Evolutionary conservation across 53 echinoderm and acorn worm genomes (phyloP).

Genomic region (Mesocentrotus franciscanus): DNA sequence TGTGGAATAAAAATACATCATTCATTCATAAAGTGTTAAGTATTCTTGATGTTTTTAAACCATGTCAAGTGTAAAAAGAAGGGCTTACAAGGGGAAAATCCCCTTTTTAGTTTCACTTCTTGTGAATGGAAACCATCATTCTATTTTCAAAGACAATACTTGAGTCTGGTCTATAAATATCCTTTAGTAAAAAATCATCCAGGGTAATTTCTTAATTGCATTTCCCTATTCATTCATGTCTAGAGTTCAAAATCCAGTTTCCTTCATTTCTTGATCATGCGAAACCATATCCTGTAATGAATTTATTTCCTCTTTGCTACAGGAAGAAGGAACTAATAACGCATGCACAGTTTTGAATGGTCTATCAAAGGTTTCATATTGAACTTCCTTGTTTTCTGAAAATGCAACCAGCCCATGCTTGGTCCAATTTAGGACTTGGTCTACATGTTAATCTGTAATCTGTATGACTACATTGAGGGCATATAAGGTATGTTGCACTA

Average conservation of each 20-base stretch:
- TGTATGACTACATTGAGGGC: background rate
- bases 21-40: background rate
- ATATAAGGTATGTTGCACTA: background rate
- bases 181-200: background rate
- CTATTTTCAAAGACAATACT: background rate
- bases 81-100: background rate
- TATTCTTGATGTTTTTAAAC: background rate
- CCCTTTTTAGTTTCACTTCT: conserved; percentile 1
- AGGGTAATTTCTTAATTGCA: background rate
- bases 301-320: background rate
- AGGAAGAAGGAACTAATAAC: conserved; percentile 26
- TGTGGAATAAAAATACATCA: background rate
- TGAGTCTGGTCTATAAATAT: background rate
- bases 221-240: conserved; percentile 26
- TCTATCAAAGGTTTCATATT: background rate
- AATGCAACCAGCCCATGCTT: background rate
- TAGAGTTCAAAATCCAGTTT: background rate
- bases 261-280: background rate
- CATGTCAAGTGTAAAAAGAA: background rate
- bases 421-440: background rate
- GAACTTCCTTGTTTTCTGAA: conserved; percentile 37
- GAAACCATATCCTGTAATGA: conserved; percentile 27
- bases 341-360: background rate
- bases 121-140: background rate
- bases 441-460: background rate